Evolutionary conservation across 2,888 invertebrate species (phyloP), one percentile per base, ranked within the genome.

Genomic region (Microdon myrmicae): DNA sequence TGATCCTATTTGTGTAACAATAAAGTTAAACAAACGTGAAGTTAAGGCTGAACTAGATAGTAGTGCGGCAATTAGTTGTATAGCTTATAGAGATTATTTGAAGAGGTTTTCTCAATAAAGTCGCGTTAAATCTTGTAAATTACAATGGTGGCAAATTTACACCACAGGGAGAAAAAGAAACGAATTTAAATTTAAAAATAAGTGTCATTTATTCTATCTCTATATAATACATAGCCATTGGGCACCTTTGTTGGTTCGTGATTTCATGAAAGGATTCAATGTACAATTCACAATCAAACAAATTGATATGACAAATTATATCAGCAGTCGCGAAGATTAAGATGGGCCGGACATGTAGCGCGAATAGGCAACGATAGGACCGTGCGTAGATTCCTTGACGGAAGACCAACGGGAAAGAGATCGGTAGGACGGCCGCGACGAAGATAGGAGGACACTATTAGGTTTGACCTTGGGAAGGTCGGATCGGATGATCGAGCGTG

Each of bases 241-340:
- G 20, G 35, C 37, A 37, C 23, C 37, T 37, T 37, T 23, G n/a
- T 23, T 22, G 13, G 23, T 22, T 37, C 23, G 37, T 0, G 37
- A 37, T 22, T 37, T 37, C 17, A 32, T 14, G 17, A 16, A 32
- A 13, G 17, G 17, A 32, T 32, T 32, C 14, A 5, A 31, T 10
- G 19, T 29, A 22, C 20, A 22, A 29, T 43, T 43, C 41, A n/a
- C 10, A 10, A 28, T 29, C 2, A 41, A 41, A 6, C 12, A 29
- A 20, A 1, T 41, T 9, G 31, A 43, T 7, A 29, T 10, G 13
- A 12, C 22, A 8, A 29, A 20, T 29, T n/a, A n/a, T n/a, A n/a
- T n/a, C n/a, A n/a, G n/a, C n/a, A n/a, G n/a, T n/a, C n/a, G n/a
- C n/a, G n/a, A n/a, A n/a, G n/a, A n/a, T n/a, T n/a, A n/a, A n/a